phyloP scores from a whole-genome alignment of 2,888 invertebrate genomes.

The Synanthedon formicaeformis region DNA sequence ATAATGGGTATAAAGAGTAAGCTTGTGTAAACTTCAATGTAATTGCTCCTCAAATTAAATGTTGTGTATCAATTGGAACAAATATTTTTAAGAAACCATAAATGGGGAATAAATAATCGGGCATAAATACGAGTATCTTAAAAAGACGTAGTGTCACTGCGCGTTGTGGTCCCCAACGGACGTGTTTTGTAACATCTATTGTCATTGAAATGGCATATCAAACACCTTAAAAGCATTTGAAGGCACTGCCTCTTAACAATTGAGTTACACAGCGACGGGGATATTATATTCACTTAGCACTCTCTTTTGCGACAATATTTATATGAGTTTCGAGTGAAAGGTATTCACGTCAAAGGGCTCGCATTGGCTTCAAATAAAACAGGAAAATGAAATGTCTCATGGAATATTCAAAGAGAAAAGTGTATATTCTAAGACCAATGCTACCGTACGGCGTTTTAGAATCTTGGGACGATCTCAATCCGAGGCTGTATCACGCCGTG shows the following conservation, averaged over 20 bases:
- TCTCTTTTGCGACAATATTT: conserved; percentile 19
- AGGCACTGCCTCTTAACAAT: conserved; percentile 39
- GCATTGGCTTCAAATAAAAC: conserved; percentile 19
- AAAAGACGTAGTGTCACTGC: neutral
- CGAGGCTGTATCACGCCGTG: conserved; percentile 50
- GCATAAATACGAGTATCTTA: neutral
- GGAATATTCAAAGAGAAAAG: conserved; percentile 30
- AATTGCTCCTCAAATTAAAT: no score
- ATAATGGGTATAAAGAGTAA: no score
- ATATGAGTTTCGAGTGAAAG: conserved; percentile 25
- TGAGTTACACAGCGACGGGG: conserved; percentile 28
- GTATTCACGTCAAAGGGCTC: conserved; percentile 30
- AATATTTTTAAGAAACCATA: no score
- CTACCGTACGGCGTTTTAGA: conserved; percentile 52
- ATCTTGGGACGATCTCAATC: conserved; percentile 52
- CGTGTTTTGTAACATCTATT: neutral
- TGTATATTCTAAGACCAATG: conserved; percentile 25
- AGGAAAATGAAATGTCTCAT: conserved; percentile 28
- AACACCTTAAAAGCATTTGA: conserved; percentile 1
- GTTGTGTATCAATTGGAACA: no score
- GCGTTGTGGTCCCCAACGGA: neutral
- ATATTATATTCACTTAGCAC: conserved; percentile 41
- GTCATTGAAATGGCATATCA: neutral
- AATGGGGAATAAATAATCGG: no score
- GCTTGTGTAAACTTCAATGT: no score